A percentile compares a stretch with the other conserved stretches of the same genome.
Evolutionary conservation across 2,888 invertebrate species (phyloP).

Genomic region (Trachelus stipa): DNA sequence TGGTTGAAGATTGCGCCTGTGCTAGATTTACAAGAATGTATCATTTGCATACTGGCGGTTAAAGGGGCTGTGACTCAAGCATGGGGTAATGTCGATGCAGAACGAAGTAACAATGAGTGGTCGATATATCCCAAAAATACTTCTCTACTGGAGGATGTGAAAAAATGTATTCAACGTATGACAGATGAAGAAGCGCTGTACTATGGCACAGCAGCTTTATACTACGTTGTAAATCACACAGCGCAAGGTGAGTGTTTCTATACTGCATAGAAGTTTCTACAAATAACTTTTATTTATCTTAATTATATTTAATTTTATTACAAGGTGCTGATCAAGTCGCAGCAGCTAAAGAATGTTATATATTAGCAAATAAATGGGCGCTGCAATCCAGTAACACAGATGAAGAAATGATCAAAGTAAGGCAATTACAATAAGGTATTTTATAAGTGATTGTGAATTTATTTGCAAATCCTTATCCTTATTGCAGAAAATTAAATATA

Average conservation of each 20-base stretch:
- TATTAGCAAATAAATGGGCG: constrained; percentile 64
- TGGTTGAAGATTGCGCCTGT: constrained; percentile 67
- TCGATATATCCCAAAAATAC: constrained; percentile 41
- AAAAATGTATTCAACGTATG: constrained; percentile 51
- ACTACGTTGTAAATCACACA: constrained; percentile 62
- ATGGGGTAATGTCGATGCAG: constrained; percentile 34
- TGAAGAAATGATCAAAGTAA: constrained; percentile 22
- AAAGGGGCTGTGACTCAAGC: constrained; percentile 63
- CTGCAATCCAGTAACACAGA: constrained; percentile 34
- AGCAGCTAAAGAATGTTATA: constrained; percentile 67
- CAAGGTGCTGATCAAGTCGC: constrained; percentile 69
- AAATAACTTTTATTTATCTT: constrained; percentile 10
- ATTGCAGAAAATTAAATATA: constrained; percentile 65
- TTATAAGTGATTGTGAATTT: neutral
- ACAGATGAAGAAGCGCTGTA: constrained; percentile 42
- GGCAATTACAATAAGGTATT: constrained; percentile 6
- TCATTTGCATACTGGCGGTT: constrained; percentile 68
- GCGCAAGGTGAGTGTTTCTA: constrained; percentile 52
- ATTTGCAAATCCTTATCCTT: constrained; percentile 7
- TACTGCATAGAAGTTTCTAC: neutral
- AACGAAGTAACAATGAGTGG: constrained; percentile 38
- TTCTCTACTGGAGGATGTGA: constrained; percentile 48
- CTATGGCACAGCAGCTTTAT: constrained; percentile 58
- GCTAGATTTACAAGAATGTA: constrained; percentile 63
- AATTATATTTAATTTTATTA: constrained; percentile 15